Evolutionary conservation across 1,140 invertebrate species (phyloP), one percentile per base, ranked within the genome.

Genomic region (Ceratina japonica): DNA sequence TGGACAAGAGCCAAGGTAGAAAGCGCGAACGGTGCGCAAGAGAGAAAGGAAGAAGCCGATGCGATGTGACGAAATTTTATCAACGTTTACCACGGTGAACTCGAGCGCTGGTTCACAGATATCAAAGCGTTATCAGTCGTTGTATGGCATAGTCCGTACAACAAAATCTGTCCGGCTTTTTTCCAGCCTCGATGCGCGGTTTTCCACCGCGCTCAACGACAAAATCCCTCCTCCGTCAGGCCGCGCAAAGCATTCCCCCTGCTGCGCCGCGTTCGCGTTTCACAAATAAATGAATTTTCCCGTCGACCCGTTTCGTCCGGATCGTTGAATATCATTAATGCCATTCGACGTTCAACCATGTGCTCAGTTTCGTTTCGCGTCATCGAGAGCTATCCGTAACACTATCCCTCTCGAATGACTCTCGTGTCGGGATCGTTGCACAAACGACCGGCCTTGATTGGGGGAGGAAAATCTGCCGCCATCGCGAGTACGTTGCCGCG

Each of bases 281-380:
- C 70, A 61, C 70, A 72, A 72, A 72, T 72, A 72, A 72, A 72
- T 61, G 61, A 56, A n/a, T 49, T 70, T 54, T n/a, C 37, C 56
- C 54, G 10, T 27, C 56, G 72, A 56, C 22, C 13, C 20, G 58
- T 52, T 77, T 77, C 44, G 5, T 27, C 18, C n/a, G 64, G 24
- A 16, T 63, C 49, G 27, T 72, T 27, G 75, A 63, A 78, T 72
- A 78, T 78, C 68, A 72, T 78, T 78, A 78, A 72, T 56, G 49
- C 7, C 16, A 72, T 54, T 72, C 63, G 68, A 71, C n/a, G 68
- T 49, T 13, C 37, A 51, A 0, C 37, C 18, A 56, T 1, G 44
- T 10, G 27, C 20, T 44, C 24, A 44, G 44, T 20, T 44, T 31
- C 66, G 66, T 71, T 44, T 44, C 4, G 18, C 54, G 68, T 70